Percentiles rank a stretch among this genome's conserved stretches.
These are phyloP conservation scores for Tricholaema leucomelas DNA, from an alignment of 2,113 vertebrate genomes.

Conservation along the genomic window DNA sequence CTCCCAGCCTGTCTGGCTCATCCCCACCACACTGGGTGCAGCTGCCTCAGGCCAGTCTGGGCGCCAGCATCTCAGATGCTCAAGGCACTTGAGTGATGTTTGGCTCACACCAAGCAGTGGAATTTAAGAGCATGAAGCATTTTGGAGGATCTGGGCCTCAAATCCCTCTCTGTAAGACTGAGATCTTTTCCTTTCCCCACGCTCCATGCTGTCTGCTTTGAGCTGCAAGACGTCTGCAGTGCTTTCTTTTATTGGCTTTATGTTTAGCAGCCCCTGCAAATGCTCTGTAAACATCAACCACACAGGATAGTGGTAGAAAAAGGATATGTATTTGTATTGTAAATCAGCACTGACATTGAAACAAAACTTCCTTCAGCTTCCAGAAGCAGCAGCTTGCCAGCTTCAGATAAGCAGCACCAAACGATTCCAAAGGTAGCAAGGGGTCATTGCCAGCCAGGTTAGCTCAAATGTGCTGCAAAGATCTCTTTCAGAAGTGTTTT, in stretches of 20 bases:
- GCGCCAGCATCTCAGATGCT: background rate
- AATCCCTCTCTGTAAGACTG: background rate
- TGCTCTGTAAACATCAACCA: background rate
- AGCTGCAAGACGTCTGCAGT: background rate
- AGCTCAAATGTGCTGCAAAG: background rate
- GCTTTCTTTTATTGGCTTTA: background rate
- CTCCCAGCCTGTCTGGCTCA: background rate
- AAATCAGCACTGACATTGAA: background rate
- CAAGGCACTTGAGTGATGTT: background rate
- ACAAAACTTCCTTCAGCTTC: background rate
- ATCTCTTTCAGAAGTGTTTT: background rate
- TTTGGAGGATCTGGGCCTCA: background rate
- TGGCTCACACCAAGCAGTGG: background rate
- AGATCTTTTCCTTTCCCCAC: background rate
- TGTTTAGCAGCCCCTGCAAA: background rate
- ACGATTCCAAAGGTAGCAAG: background rate
- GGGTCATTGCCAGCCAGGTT: background rate
- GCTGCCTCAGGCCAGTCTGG: background rate
- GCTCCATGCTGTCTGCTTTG: background rate
- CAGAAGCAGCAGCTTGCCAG: background rate
- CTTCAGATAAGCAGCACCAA: background rate
- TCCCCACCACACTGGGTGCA: rapidly evolving
- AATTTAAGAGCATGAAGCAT: background rate
- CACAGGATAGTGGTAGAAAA: background rate
- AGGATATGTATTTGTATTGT: background rate